Base-by-base conservation (phyloP, 2,797 vertebrate species). In the Liparis tanakae region DNA sequence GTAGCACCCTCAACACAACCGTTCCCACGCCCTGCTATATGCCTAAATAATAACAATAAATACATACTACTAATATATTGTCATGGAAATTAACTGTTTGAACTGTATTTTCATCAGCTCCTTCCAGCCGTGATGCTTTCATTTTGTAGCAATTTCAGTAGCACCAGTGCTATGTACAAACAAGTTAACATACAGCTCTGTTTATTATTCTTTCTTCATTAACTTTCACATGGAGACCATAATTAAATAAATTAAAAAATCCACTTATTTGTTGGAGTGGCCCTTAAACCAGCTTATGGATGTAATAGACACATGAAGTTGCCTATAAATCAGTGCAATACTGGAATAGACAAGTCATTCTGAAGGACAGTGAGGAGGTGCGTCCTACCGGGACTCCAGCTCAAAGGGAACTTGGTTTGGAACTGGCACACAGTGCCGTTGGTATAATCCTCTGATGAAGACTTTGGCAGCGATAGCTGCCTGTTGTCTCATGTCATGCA, bases 381-480 rank as follows among this genome's bases (percentile, higher is more conserved):
- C 43, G 33, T 82, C 94, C 59, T 92, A 97, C 97, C 96, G 90
- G 87, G 93, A 95, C 85, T 98, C 97, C 92, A 97, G 92, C 87
- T 97, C 97, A 2, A 95, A 93, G 2, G 96, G 84, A 97, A 97
- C 93, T 97, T 97, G 87, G 95, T 97, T 89, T 98, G 97, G 91
- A 98, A 98, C 89, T 97, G 97, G 88, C 97, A 97, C 74, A 96
- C 91, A 0, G 96, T 98, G 61, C 97, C 97, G 2, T 94, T 96
- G 79, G 95, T 95, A 83, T 97, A 98, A 89, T 98, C 97, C 97
- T 94, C 91, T 98, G 97, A 98, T 92, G 87, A 97, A 98, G 54
- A 97, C 96, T 83, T 98, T 98, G 68, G 96, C 94, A 73, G 95
- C 89, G 22, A 98, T 78, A n/a, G 96, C 93, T 18, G 96, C 94